Conservation (phyloP, 2,888 invertebrate genomes). For the Lacanobia oleracea region DNA sequence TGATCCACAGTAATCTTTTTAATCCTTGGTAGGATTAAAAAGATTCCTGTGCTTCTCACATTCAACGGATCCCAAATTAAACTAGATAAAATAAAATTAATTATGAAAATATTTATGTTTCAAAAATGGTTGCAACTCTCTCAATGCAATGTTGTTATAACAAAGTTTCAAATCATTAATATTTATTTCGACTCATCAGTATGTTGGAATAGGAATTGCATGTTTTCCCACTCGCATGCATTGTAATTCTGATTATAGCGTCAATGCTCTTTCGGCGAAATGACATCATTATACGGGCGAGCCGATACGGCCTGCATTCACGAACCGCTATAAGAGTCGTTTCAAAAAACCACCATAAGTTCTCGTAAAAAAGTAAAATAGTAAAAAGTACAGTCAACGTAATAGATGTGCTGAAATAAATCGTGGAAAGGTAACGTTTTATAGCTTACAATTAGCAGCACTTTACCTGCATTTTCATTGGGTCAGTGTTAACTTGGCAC, state of each 20-base stretch:
- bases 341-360: slow-evolving; percentile 43
- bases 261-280: slow-evolving; percentile 41
- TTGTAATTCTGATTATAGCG: slow-evolving; percentile 26
- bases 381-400: slow-evolving; percentile 8
- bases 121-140: neutral
- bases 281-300: slow-evolving; percentile 40
- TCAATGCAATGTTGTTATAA: neutral
- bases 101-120: neutral
- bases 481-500: slow-evolving; percentile 98
- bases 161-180: neutral
- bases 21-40: no score
- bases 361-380: slow-evolving; percentile 26
- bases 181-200: slow-evolving; percentile 3
- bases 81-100: neutral
- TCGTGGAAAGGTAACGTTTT: slow-evolving; percentile 51
- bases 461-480: slow-evolving; percentile 97
- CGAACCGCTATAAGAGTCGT: slow-evolving; percentile 24
- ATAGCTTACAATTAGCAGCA: slow-evolving; percentile 46
- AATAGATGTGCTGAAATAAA: slow-evolving; percentile 43
- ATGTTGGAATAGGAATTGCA: slow-evolving; percentile 31
- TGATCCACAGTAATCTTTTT: no score
- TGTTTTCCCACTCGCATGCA: slow-evolving; percentile 27
- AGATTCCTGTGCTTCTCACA: no score
- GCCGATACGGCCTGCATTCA: slow-evolving; percentile 31
- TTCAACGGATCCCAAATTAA: neutral